A percentile compares a stretch with the other conserved stretches of the same genome.
These are phyloP conservation scores for Ptychochromis oligacanthus DNA, from an alignment of 2,113 vertebrate genomes.

Conservation along the genomic window DNA sequence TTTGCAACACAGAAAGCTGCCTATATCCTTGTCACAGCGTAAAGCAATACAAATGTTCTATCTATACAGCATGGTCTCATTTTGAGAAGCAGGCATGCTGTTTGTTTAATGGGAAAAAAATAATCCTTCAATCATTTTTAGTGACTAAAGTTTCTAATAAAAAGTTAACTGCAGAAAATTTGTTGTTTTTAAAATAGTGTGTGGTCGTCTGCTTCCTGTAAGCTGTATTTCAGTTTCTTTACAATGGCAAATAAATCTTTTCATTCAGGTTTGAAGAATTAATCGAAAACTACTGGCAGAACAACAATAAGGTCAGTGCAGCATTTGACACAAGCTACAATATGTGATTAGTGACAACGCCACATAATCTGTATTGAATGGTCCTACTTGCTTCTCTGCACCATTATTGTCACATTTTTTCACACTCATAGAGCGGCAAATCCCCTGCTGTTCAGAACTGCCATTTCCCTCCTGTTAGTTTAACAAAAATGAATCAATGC, in stretches of 20 bases:
- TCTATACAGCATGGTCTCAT: background rate
- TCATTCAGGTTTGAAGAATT: constrained; percentile 16
- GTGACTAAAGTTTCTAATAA: background rate
- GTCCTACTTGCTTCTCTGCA: background rate
- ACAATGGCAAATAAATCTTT: constrained; percentile 12
- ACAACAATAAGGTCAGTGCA: constrained; percentile 32
- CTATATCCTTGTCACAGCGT: background rate
- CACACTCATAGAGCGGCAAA: constrained; percentile 21
- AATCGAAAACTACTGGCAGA: constrained; percentile 24
- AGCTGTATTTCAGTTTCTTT: background rate
- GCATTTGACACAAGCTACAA: constrained; percentile 25
- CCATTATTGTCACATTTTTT: constrained; percentile 29
- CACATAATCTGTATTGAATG: constrained; percentile 45
- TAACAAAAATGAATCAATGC: background rate
- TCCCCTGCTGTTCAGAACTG: constrained; percentile 17
- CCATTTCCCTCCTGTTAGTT: constrained; percentile 3
- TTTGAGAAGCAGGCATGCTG: background rate
- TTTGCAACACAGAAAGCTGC: background rate
- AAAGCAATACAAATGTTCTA: background rate
- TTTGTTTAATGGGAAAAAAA: background rate
- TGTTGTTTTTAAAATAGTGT: background rate
- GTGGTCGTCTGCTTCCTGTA: background rate
- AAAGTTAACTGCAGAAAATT: background rate
- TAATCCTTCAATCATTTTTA: background rate
- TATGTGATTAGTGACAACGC: constrained; percentile 31